Conservation (phyloP, 2,113 vertebrate genomes). For the Ptilonorhynchus violaceus region DNA sequence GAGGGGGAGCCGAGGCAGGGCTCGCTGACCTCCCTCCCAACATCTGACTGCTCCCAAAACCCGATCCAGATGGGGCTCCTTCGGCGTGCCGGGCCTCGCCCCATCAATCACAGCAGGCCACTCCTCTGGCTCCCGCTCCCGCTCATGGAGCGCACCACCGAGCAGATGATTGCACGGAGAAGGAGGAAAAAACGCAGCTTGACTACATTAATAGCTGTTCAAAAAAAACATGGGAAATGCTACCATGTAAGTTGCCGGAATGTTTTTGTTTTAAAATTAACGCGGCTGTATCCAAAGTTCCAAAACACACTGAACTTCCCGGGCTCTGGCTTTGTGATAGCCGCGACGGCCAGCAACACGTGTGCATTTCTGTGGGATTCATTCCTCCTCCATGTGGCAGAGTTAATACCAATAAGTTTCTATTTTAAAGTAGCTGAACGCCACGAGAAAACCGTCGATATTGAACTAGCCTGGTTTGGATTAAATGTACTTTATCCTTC, state of each 20-base stretch:
- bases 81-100: conserved; percentile 33
- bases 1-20: conserved; percentile 70
- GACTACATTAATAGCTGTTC: conserved; percentile 68
- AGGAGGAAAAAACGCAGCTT: conserved; percentile 25
- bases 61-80: conserved; percentile 73
- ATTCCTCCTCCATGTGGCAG: neutral
- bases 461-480: neutral
- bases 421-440: neutral
- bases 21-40: conserved; percentile 77
- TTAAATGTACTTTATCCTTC: conserved; percentile 13
- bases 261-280: conserved; percentile 62
- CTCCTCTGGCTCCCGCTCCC: conserved; percentile 68
- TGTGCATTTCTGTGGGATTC: neutral
- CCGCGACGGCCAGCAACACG: neutral
- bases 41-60: conserved; percentile 73
- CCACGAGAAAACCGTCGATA: neutral
- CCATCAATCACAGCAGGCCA: conserved; percentile 75
- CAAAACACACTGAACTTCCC: neutral
- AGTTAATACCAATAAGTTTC: neutral
- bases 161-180: conserved; percentile 66
- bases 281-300: conserved; percentile 13
- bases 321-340: neutral
- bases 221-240: conserved; percentile 68
- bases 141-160: conserved; percentile 47
- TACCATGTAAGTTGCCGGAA: conserved; percentile 12